Evolutionary conservation across 2,113 vertebrate genomes (phyloP), one percentile per base, ranked within the genome.

Genomic region (Scophthalmus maximus): DNA sequence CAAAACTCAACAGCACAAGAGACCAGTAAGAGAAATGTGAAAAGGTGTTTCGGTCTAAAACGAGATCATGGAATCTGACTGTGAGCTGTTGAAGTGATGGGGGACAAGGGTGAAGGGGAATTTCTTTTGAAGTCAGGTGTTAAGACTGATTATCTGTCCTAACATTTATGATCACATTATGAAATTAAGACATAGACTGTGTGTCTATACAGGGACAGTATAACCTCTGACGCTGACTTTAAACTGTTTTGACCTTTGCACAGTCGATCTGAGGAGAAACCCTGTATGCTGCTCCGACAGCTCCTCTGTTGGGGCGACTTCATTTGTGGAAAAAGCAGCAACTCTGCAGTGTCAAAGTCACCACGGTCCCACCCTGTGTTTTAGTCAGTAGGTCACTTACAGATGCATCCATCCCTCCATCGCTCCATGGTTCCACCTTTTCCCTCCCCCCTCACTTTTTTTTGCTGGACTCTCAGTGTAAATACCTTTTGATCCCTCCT

Each of bases 401-500:
- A 50, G 26, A 58, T 34, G 7, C 59, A 15, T 78, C 51, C 53
- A 25, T 68, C 69, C 65, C 17, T 69, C 79, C 55, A 3, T 50
- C 79, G 44, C 2, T 51, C 63, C 65, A 15, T 80, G 72, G 34
- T 8, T 61, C 76, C 69, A 49, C 34, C 60, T 51, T 62, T 17
- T 64, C 53, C 56, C 27, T 64, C 81, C 67, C 55, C 32, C 60
- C 78, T 73, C 40, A 0, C 29, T 25, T 51, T 69, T 73, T 73
- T 67, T 59, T 70, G 76, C 75, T 77, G 60, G 68, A 76, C 76
- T 82, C 75, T 84, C 62, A 25, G 76, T 87, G 90, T 86, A 93
- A 92, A 93, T 88, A 89, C 50, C 47, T 78, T 89, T 87, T 88
- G 87, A 89, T 86, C 84, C 83, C 75, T 78, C 76, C 72, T 79